Evolutionary conservation across 2,888 invertebrate species (phyloP).

Genomic region (Orchesellides sinensis): DNA sequence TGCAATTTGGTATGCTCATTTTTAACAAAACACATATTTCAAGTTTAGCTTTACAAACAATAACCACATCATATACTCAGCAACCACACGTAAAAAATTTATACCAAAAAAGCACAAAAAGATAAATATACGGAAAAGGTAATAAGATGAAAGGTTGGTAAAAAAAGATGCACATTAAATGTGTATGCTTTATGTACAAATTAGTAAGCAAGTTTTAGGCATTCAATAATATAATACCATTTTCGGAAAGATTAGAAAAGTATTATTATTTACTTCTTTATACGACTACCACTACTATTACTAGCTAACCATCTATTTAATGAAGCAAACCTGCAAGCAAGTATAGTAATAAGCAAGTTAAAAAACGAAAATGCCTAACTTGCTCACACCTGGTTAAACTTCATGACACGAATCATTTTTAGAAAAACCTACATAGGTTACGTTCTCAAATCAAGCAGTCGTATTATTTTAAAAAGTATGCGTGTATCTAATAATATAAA

Average conservation of each 20-base stretch:
- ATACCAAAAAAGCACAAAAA: too few species aligned
- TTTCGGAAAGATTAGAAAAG: slow-evolving; percentile 48
- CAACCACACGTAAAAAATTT: too few species aligned
- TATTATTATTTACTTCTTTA: too few species aligned
- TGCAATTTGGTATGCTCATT: too few species aligned
- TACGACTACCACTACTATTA: too few species aligned
- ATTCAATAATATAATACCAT: slow-evolving; percentile 10
- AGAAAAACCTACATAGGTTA: neutral
- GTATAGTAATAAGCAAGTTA: neutral
- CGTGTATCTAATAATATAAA: neutral
- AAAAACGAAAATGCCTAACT: neutral
- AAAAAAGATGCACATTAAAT: neutral
- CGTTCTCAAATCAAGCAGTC: neutral
- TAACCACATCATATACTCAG: too few species aligned
- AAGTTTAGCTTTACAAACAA: too few species aligned
- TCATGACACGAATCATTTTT: neutral
- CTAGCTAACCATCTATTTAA: slow-evolving; percentile 17
- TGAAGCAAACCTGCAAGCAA: neutral
- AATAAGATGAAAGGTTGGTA: too few species aligned
- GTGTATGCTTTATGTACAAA: too few species aligned
- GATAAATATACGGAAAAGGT: too few species aligned
- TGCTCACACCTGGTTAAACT: slow-evolving; percentile 32
- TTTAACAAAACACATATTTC: too few species aligned
- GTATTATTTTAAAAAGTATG: neutral
- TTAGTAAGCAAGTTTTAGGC: too few species aligned